Conservation (phyloP, 2,113 vertebrate species). For the Puffinus mauretanicus region DNA sequence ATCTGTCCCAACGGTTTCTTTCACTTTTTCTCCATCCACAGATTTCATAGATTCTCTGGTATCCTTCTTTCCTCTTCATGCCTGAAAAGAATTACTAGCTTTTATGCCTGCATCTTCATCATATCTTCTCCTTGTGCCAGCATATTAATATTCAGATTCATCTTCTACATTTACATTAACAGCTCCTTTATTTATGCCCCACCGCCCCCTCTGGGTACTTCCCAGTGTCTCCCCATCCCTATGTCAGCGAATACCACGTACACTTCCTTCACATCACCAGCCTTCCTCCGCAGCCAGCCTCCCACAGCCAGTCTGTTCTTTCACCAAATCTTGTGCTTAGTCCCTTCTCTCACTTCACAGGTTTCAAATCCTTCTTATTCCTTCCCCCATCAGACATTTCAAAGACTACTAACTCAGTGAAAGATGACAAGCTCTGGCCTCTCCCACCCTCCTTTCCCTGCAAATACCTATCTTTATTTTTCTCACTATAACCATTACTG, state of each 20-base stretch:
- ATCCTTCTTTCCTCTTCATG: not conserved
- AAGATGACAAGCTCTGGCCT: not conserved
- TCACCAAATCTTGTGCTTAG: not conserved
- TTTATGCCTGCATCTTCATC: not conserved
- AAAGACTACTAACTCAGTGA: not conserved
- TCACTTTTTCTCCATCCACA: not conserved
- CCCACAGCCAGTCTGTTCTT: constrained; percentile 53
- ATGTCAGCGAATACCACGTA: not conserved
- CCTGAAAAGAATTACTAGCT: not conserved
- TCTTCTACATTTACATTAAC: not conserved
- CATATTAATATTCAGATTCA: not conserved
- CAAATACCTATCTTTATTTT: not conserved
- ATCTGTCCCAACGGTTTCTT: not conserved
- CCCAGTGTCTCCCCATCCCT: constrained; percentile 1
- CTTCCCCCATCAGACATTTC: not conserved
- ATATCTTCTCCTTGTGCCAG: not conserved
- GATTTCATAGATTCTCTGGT: not conserved
- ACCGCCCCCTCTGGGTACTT: not conserved
- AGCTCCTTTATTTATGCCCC: not conserved
- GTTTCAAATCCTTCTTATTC: not conserved
- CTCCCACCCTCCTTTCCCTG: not conserved
- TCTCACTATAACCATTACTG: not conserved
- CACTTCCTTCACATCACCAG: not conserved
- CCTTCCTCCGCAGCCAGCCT: constrained; percentile 6
- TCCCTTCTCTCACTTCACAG: constrained; percentile 7